Conservation (phyloP, 2,888 invertebrate genomes). For the Heliconius aoede region DNA sequence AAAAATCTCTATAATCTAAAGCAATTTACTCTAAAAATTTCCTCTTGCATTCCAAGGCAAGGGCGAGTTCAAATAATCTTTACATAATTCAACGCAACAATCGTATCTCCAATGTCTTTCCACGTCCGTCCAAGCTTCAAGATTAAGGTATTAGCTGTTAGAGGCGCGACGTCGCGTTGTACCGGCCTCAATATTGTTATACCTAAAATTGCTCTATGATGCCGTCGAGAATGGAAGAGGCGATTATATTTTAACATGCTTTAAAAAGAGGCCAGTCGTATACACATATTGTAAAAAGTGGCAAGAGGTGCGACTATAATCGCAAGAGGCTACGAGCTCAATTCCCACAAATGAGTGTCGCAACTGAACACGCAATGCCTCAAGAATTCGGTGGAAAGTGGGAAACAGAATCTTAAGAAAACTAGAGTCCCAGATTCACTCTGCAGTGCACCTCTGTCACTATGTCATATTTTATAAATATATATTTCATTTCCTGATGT, state of each 20-base stretch:
- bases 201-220: constrained; percentile 53
- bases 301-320: background rate
- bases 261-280: background rate
- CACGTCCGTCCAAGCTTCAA: constrained; percentile 76
- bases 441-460: too few relatives aligned
- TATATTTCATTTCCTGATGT: too few relatives aligned
- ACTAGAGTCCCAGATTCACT: too few relatives aligned
- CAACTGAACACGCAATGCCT: background rate
- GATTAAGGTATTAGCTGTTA: constrained; percentile 80
- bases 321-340: background rate
- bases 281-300: too few relatives aligned
- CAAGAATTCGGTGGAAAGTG: too few relatives aligned
- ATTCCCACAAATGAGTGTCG: background rate
- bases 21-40: background rate
- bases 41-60: background rate
- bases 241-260: constrained; percentile 13
- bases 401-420: too few relatives aligned
- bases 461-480: too few relatives aligned
- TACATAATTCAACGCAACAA: constrained; percentile 27
- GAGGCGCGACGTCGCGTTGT: constrained; percentile 55
- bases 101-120: constrained; percentile 59
- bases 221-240: constrained; percentile 43
- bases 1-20: constrained; percentile 2
- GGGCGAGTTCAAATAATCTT: constrained; percentile 13
- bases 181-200: constrained; percentile 60